Base-by-base conservation (phyloP, 1,140 invertebrate genomes). In the Hycleus phaleratus region DNA sequence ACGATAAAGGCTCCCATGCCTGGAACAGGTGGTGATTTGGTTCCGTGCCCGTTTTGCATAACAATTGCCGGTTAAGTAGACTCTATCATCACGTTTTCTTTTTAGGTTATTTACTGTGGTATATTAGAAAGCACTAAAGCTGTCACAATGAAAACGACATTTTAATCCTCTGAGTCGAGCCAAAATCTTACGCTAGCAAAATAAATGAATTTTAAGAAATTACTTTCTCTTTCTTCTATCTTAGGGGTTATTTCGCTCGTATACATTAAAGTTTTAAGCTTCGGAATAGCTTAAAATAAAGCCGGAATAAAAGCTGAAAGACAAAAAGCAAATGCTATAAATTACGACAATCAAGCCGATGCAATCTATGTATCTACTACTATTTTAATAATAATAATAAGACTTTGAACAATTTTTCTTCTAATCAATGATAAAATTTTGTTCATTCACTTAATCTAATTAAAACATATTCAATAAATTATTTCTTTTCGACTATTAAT, bases 101-200 rank as follows among this genome's bases (percentile, higher is more conserved):
- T 71, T 68, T 65, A 63, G 59, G 67, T 71, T 71, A 71, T 69
- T 70, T 70, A 66, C 66, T 61, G 62, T 46, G 61, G 66, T 68
- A 71, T 72, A 71, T 72, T 71, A 69, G 71, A 71, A 71, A 72
- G 68, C 69, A 70, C 66, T 69, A 65, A 69, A 67, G 65, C 64
- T 65, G 60, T 67, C 69, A 66, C 63, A 70, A 69, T 67, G 68
- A 59, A 71, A 63, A 69, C 64, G 68, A 69, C 66, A 66, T 62
- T 67, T 68, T 69, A 69, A 69, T 69, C 68, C 56, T 58, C 48
- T 38, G 44, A 56, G 56, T 51, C 49, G 50, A 49, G 49, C 44
- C 56, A 43, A 58, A 60, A 61, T 46, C 61, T 59, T 45, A 49
- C 47, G 26, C 38, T 48, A 56, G 60, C 55, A 61, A 67, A 68